Conservation (phyloP, 2,888 invertebrate species). For the Sarcophaga rosellei region DNA sequence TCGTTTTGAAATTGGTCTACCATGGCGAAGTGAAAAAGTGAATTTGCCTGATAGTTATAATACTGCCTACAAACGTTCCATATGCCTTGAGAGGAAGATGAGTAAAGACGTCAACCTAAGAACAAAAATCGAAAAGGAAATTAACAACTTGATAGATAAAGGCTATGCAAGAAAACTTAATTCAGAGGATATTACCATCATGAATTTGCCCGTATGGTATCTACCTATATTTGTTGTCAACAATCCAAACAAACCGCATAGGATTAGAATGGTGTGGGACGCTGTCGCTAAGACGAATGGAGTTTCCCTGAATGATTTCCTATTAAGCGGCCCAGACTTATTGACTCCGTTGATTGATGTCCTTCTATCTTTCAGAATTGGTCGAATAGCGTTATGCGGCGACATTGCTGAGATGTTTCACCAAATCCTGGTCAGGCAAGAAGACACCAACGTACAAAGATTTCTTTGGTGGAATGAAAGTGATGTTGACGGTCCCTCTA, state of each 20-base stretch:
- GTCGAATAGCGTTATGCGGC: conserved; percentile 37
- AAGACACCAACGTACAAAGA: conserved; percentile 50
- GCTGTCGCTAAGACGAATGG: conserved; percentile 31
- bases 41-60: conserved; percentile 36
- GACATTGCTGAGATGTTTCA: conserved; percentile 65
- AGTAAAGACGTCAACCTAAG: background rate
- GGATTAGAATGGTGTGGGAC: conserved; percentile 42
- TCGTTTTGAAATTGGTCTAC: conserved; percentile 8
- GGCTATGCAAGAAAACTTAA: conserved; percentile 33
- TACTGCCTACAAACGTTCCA: conserved; percentile 10
- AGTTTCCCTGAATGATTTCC: conserved; percentile 27
- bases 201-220: background rate
- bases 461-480: conserved; percentile 59
- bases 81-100: conserved; percentile 19
- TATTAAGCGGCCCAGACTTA: conserved; percentile 25
- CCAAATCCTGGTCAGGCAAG: conserved; percentile 35
- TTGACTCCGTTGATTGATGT: conserved; percentile 27
- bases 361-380: conserved; percentile 15
- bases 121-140: conserved; percentile 17
- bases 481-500: conserved; percentile 23
- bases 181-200: background rate
- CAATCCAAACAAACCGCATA: conserved; percentile 69
- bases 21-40: conserved; percentile 37
- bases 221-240: conserved; percentile 13
- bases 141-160: background rate